Conservation (phyloP, 92 coral and sea anemone species). For the Porites cylindrica region DNA sequence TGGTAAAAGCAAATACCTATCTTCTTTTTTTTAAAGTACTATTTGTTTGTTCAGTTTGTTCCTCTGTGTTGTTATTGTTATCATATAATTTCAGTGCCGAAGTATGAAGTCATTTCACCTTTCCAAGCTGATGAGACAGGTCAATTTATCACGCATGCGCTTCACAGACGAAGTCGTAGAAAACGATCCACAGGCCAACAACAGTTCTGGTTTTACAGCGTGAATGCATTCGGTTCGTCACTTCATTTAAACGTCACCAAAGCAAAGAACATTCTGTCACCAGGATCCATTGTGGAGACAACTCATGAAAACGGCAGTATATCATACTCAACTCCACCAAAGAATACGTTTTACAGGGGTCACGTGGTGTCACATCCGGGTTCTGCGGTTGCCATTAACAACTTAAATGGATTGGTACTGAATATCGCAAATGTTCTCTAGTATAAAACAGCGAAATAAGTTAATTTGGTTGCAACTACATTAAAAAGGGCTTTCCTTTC, state of each 20-base stretch:
- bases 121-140: conserved; percentile 84
- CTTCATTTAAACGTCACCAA: conserved; percentile 76
- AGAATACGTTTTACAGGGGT: conserved; percentile 71
- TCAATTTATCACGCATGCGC: conserved; percentile 67
- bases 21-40: neutral
- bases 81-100: conserved; percentile 70
- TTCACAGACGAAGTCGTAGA: conserved; percentile 54
- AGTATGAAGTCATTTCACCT: conserved; percentile 85
- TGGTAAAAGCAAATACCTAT: no score
- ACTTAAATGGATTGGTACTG: conserved; percentile 73
- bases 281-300: conserved; percentile 65
- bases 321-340: conserved; percentile 31
- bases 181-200: conserved; percentile 48
- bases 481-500: no score
- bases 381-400: conserved; percentile 69
- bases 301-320: conserved; percentile 68
- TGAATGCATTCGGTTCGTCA: conserved; percentile 65
- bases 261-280: conserved; percentile 58
- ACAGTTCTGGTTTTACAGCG: conserved; percentile 40
- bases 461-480: no score
- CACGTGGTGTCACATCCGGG: conserved; percentile 83
- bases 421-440: neutral
- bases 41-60: neutral
- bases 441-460: no score
- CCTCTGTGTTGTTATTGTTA: neutral